Conservation (phyloP, 1,140 invertebrate species). For the Chrysomallon squamiferum region DNA sequence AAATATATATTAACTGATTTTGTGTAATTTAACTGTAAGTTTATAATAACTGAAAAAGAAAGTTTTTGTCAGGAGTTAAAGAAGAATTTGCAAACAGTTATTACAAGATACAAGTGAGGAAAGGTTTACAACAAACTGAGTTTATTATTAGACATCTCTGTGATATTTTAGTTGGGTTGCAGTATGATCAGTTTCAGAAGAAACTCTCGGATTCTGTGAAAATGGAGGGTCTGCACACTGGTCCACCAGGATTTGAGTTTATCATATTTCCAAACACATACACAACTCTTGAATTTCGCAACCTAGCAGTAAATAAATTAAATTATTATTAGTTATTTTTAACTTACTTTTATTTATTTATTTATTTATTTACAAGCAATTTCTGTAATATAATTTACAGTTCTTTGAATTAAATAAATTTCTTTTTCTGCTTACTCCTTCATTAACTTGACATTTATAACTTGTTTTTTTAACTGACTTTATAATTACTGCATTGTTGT, state of each 20-base stretch:
- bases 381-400: background rate
- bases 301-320: conserved; percentile 40
- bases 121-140: background rate
- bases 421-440: background rate
- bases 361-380: no score
- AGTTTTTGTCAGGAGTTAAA: background rate
- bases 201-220: conserved; percentile 29
- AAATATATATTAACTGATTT: background rate
- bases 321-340: background rate
- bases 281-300: conserved; percentile 45
- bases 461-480: no score
- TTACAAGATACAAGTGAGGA: background rate
- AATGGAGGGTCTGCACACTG: conserved; percentile 51
- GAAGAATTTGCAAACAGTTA: background rate
- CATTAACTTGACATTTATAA: no score
- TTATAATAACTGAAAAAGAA: background rate
- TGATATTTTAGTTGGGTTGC: conserved; percentile 49
- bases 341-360: no score
- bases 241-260: conserved; percentile 55
- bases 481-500: no score
- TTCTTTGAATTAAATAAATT: background rate
- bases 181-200: conserved; percentile 55
- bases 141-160: background rate
- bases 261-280: conserved; percentile 58
- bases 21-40: background rate